Conservation (phyloP, 23 tunicate genomes). For the Corella eumyota region DNA sequence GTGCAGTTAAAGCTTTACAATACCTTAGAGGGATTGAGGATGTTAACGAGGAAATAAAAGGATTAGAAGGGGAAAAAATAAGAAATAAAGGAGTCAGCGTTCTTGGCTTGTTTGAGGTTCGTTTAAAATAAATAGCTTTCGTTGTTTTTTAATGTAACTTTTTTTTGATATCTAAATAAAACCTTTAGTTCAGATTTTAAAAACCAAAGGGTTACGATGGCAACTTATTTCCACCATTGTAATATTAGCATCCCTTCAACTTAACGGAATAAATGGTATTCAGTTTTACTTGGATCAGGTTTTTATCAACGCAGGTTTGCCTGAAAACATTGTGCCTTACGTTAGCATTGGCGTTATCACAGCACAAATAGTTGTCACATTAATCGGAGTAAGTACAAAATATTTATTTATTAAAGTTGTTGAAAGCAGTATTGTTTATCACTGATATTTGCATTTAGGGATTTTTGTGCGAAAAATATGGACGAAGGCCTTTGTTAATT, state of each 20-base stretch:
- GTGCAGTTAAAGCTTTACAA: not conserved
- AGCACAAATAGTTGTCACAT: constrained; percentile 11
- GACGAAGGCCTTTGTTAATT: constrained; percentile 26
- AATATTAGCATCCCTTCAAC: constrained; percentile 16
- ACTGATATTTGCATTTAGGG: constrained; percentile 7
- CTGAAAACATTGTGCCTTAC: constrained; percentile 11
- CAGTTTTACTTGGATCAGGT: constrained; percentile 29
- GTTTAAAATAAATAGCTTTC: too few relatives aligned
- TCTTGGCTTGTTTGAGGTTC: not conserved
- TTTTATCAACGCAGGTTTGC: constrained; percentile 26
- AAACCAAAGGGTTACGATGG: constrained; percentile 15
- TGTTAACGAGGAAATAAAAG: not conserved
- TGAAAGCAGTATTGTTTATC: not conserved
- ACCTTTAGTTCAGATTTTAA: not conserved
- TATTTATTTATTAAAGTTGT: not conserved
- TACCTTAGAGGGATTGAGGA: not conserved
- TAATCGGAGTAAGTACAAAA: constrained; percentile 11
- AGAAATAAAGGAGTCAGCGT: too few relatives aligned
- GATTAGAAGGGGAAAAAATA: not conserved
- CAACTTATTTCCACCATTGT: constrained; percentile 23
- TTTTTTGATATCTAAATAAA: not conserved
- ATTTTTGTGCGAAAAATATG: constrained; percentile 17
- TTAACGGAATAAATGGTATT: constrained; percentile 44
- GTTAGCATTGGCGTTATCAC: constrained; percentile 13
- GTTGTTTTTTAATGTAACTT: not conserved